Evolutionary conservation across 2,888 invertebrate genomes (phyloP).

Genomic region (Eupithecia dodoneata): DNA sequence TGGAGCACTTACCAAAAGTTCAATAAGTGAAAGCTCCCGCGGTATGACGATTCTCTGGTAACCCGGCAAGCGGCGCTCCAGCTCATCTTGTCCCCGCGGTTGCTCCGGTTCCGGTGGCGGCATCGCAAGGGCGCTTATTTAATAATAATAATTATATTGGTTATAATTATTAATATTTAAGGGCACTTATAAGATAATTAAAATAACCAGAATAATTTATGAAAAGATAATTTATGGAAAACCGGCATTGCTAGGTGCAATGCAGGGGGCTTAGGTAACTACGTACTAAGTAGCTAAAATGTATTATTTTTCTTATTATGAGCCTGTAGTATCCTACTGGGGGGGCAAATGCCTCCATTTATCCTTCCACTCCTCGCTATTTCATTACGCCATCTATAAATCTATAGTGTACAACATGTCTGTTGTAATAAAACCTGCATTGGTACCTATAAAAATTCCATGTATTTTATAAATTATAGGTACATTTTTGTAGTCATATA

Average conservation of each 20-base stretch:
- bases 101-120: constrained; percentile 76
- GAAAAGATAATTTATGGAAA: neutral
- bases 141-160: no score
- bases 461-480: no score
- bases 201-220: neutral
- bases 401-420: no score
- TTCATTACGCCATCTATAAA: neutral
- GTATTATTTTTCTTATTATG: neutral
- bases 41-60: constrained; percentile 84
- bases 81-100: constrained; percentile 75
- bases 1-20: constrained; percentile 77
- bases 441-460: no score
- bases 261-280: neutral
- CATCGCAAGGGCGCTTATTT: constrained; percentile 70
- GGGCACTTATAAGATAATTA: no score
- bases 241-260: neutral
- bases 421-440: no score
- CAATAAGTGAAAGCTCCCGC: constrained; percentile 84
- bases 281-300: no score
- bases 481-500: neutral
- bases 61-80: constrained; percentile 78
- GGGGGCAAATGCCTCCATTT: neutral
- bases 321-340: neutral
- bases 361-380: neutral
- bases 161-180: no score